Evolutionary conservation across 2,888 invertebrate species (phyloP).

Genomic region (Lapara coniferarum): DNA sequence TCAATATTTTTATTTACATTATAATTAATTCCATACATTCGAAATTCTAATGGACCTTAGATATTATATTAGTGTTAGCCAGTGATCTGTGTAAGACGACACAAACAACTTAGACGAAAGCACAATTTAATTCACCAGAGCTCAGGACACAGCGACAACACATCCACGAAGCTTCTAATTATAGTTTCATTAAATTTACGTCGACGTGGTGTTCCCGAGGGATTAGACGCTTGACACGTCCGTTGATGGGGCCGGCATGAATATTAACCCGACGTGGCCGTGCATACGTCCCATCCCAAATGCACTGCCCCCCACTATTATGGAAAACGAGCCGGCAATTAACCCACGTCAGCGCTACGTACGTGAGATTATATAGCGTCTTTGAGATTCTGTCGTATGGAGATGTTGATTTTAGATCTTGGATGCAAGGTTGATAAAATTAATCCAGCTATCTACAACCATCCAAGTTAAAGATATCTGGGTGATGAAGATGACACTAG

Average conservation of each 20-base stretch:
- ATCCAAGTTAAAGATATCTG: too few species aligned
- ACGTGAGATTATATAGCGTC: background rate
- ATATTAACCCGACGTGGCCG: constrained; percentile 3
- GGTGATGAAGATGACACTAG: too few species aligned
- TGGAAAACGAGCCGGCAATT: constrained; percentile 4
- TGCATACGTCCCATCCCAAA: background rate
- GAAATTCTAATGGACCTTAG: too few species aligned
- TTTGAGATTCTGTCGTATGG: background rate
- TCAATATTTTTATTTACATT: too few species aligned
- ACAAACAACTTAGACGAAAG: background rate
- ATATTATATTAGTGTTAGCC: too few species aligned
- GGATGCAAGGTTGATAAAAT: background rate
- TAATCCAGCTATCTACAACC: too few species aligned
- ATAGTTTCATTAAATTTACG: constrained; percentile 18
- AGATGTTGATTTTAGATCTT: background rate
- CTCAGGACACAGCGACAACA: background rate
- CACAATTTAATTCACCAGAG: background rate
- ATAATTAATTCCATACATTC: too few species aligned
- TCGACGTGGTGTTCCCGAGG: background rate
- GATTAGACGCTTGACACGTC: constrained; percentile 9
- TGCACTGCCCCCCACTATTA: constrained; percentile 20
- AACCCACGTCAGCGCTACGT: background rate
- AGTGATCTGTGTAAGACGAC: background rate
- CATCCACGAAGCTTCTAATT: background rate
- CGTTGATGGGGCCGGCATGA: background rate